Evolutionary conservation across 1,140 invertebrate genomes (phyloP), one percentile per base, ranked within the genome.

Genomic region (Neodiprion lecontei): DNA sequence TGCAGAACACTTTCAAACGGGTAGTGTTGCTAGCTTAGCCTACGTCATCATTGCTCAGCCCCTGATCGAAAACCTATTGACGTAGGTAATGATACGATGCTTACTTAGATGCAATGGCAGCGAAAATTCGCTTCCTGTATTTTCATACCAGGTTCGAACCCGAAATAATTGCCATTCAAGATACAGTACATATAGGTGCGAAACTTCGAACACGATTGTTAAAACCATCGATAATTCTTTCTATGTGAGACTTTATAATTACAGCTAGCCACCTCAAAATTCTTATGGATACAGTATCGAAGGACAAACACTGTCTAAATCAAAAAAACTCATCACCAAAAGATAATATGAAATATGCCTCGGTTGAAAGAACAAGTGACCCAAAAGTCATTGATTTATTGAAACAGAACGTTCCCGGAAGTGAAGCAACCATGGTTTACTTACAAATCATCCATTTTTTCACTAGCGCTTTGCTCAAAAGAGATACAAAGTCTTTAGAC

Each of bases 321-420:
- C 48, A 75, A 75, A 28, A 40, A 47, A 72, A 79, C 72, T 49
- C 78, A 10, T 74, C 75, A 40, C 14, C 66, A 4, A 67, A 77
- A 49, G 76, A 78, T 48, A 78, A 79, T 21, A 79, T 79, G 75
- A 76, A 79, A 74, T 79, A 75, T 67, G 23, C 50, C 17, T 79
- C 78, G 1, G 73, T 67, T 7, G 11, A 65, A 14, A 76, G 71
- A 61, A 17, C 76, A 14, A 71, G 76, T 67, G n/a, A 79, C 70
- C 78, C 76, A 0, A 76, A 75, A 70, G 75, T 76, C 12, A 73
- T 71, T 65, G 17, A 21, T 1, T 67, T 79, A 67, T 74, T 76
- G 12, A 69, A 73, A 66, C 7, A 67, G 5, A 49, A 75, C 23
- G 67, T 79, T 75, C 75, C 74, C 3, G 67, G 48, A 21, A 78